Percentiles rank a stretch among this genome's conserved stretches.
phyloP scores from a whole-genome alignment of 2,888 invertebrate genomes.

The Blera fallax region DNA sequence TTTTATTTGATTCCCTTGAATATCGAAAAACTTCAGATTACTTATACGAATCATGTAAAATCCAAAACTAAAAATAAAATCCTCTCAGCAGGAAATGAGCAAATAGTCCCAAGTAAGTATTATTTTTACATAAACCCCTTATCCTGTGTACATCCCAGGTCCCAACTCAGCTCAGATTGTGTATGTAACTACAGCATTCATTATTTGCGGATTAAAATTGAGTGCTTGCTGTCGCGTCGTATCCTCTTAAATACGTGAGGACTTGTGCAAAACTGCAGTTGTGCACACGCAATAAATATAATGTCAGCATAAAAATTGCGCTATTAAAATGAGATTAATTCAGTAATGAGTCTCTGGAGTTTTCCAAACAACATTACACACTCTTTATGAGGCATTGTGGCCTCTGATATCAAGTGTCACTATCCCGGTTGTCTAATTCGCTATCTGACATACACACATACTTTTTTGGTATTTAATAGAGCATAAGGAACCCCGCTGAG shows the following conservation, averaged over 20 bases:
- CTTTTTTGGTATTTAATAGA: neutral
- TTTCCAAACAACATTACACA: neutral
- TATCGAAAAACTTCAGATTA: no score
- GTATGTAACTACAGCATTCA: neutral
- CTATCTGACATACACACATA: no score
- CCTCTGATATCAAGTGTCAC: constrained; percentile 10
- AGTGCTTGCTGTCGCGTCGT: constrained; percentile 6
- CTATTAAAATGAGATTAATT: constrained; percentile 34
- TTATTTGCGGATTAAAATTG: constrained; percentile 28
- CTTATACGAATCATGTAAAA: neutral
- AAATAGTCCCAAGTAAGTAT: neutral
- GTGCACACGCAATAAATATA: neutral
- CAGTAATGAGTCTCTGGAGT: constrained; percentile 1
- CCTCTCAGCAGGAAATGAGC: neutral
- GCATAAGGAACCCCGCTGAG: constrained; percentile 4
- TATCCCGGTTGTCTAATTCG: neutral
- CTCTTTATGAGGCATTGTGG: neutral
- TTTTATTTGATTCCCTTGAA: no score
- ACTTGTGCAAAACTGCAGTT: neutral
- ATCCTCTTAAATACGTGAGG: no score
- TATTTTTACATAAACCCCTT: neutral
- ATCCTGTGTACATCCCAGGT: neutral
- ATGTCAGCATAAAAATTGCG: constrained; percentile 1
- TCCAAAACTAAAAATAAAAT: neutral
- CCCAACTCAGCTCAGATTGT: no score